phyloP scores from a whole-genome alignment of 2,797 vertebrate species.

The Columba guinea region DNA sequence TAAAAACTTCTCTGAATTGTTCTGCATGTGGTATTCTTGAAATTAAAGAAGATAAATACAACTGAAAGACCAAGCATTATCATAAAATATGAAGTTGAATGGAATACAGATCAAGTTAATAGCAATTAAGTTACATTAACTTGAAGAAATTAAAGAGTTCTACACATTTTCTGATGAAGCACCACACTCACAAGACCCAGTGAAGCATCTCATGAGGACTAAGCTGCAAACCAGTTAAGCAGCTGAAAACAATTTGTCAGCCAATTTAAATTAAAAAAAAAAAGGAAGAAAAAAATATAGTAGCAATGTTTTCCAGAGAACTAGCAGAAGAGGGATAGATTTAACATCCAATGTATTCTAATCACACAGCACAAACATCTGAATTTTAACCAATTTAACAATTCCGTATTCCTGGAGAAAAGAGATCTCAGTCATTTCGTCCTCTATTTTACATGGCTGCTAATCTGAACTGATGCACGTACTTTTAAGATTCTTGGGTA shows the following conservation, averaged over 20 bases:
- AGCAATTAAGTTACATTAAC: slow-evolving; percentile 44
- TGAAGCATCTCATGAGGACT: slow-evolving; percentile 32
- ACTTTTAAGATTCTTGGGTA: background rate
- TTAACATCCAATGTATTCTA: background rate
- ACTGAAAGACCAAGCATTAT: slow-evolving; percentile 18
- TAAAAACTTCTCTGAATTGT: slow-evolving; percentile 1
- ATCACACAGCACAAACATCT: slow-evolving; percentile 16
- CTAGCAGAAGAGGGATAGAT: background rate
- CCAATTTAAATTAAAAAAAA: background rate
- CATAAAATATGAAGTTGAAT: slow-evolving; percentile 5
- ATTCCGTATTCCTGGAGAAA: background rate
- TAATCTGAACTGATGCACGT: background rate
- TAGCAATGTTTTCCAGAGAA: background rate
- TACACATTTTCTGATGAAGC: slow-evolving; percentile 24
- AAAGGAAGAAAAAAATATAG: background rate
- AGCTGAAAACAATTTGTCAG: background rate
- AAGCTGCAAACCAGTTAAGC: slow-evolving; percentile 12
- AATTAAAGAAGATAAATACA: background rate
- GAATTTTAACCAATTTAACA: slow-evolving; percentile 15
- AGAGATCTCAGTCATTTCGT: background rate
- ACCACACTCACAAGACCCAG: slow-evolving; percentile 36
- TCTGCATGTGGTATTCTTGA: background rate
- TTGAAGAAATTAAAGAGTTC: slow-evolving; percentile 50
- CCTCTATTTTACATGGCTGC: background rate
- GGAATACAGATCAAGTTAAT: slow-evolving; percentile 56